Percentiles rank a stretch among this genome's conserved stretches.
These are phyloP conservation scores for Sula dactylatra DNA, from an alignment of 2,113 vertebrate genomes.

Conservation along the genomic window DNA sequence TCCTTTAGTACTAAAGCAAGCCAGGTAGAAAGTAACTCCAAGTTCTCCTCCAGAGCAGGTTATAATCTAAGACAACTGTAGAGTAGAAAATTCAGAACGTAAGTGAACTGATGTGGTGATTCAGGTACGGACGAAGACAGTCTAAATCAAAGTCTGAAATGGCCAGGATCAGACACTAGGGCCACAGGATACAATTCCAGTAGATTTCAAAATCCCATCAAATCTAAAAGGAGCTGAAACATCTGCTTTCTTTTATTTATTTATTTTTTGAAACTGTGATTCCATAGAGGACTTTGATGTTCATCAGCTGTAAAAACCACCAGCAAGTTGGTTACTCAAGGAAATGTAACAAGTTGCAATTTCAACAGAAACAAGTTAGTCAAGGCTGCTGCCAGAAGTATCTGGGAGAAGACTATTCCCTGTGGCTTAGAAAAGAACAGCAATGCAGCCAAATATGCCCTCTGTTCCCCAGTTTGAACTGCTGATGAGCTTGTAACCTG, in stretches of 20 bases:
- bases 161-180: neutral
- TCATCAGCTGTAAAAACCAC: neutral
- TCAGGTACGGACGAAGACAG: neutral
- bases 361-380: neutral
- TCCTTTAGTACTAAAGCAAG: neutral
- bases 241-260: neutral
- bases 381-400: neutral
- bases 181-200: neutral
- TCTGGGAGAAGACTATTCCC: neutral
- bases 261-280: neutral
- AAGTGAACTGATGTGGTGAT: neutral
- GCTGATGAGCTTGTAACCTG: neutral
- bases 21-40: neutral
- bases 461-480: neutral
- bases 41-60: neutral
- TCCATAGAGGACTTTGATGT: neutral
- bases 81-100: neutral
- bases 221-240: neutral
- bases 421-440: neutral
- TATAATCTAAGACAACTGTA: neutral
- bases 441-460: neutral
- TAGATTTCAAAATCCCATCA: neutral
- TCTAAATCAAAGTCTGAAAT: neutral
- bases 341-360: neutral
- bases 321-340: neutral